These are phyloP conservation scores for Eremobia ochroleuca DNA, from an alignment of 2,888 invertebrate species.

Conservation along the genomic window DNA sequence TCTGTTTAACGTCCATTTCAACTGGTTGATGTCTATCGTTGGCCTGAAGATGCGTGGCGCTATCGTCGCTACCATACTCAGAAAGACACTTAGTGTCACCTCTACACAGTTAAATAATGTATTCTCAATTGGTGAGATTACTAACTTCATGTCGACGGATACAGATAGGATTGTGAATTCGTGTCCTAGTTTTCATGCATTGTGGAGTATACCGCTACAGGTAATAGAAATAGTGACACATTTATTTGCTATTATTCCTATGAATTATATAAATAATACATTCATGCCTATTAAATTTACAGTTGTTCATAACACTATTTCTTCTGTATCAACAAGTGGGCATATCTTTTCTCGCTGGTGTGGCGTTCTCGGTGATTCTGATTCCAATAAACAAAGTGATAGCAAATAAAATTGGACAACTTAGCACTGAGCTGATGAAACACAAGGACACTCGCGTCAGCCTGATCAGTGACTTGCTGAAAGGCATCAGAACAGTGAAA, in stretches of 20 bases:
- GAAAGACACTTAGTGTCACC: conserved; percentile 89
- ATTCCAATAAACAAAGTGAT: conserved; percentile 98
- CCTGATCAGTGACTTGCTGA: conserved; percentile 96
- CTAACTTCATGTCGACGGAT: conserved; percentile 99
- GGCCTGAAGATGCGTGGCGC: conserved; percentile 97
- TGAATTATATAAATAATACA: conserved; percentile 1
- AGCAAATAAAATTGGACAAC: conserved; percentile 96
- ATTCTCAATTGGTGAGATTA: conserved; percentile 95
- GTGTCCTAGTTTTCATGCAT: conserved; percentile 98
- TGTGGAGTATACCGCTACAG: conserved; percentile 99
- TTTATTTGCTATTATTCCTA: neutral
- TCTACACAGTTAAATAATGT: conserved; percentile 86
- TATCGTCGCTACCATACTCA: conserved; percentile 94
- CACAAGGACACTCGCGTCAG: conserved; percentile 97
- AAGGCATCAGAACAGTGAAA: conserved; percentile 97
- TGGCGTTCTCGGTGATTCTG: conserved; percentile 95
- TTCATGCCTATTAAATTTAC: conserved; percentile 73
- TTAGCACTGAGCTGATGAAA: conserved; percentile 97
- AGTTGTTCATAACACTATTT: conserved; percentile 95
- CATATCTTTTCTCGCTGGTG: conserved; percentile 97
- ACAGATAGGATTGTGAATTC: conserved; percentile 98
- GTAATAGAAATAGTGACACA: conserved; percentile 77
- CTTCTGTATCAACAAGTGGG: conserved; percentile 97
- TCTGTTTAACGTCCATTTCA: conserved; percentile 96
- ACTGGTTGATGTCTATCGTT: conserved; percentile 96